Conservation (phyloP, 1,140 invertebrate species). For the Drosophila littoralis region DNA sequence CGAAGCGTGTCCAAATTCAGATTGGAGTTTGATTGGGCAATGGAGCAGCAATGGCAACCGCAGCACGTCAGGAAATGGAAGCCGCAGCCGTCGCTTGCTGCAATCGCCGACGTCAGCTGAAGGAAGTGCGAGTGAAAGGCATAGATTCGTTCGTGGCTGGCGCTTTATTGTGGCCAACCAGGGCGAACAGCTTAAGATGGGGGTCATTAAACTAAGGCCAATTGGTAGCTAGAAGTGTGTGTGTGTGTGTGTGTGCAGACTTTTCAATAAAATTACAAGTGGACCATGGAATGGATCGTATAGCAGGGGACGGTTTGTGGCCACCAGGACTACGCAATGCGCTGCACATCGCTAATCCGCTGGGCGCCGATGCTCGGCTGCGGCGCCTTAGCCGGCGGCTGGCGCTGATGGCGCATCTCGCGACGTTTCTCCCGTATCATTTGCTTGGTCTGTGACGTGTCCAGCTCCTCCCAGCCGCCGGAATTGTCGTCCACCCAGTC, state of each 20-base stretch:
- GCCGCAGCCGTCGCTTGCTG: constrained; percentile 4
- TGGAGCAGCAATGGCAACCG: constrained; percentile 36
- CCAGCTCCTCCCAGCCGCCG: constrained; percentile 83
- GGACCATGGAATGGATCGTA: constrained; percentile 24
- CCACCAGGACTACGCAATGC: constrained; percentile 53
- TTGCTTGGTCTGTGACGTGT: constrained; percentile 80
- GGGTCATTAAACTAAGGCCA: constrained; percentile 44
- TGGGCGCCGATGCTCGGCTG: constrained; percentile 66
- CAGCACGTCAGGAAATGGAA: constrained; percentile 61
- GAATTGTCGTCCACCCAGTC: constrained; percentile 81
- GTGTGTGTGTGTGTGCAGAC: background rate
- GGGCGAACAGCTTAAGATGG: constrained; percentile 28
- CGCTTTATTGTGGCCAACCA: constrained; percentile 46
- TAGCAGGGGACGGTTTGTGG: background rate
- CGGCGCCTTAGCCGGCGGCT: constrained; percentile 30
- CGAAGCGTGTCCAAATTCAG: constrained; percentile 41
- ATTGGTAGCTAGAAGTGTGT: constrained; percentile 25
- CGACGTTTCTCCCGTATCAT: constrained; percentile 81
- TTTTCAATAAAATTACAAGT: constrained; percentile 12
- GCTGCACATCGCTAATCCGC: constrained; percentile 60
- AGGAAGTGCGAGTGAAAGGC: constrained; percentile 64
- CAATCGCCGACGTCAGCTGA: constrained; percentile 12
- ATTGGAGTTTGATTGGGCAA: constrained; percentile 41
- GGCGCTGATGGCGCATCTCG: constrained; percentile 77
- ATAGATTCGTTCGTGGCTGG: constrained; percentile 22